Percentiles rank a stretch among this genome's conserved stretches.
phyloP scores from a whole-genome alignment of 2,888 invertebrate species.

The Dendrolimus houi region DNA sequence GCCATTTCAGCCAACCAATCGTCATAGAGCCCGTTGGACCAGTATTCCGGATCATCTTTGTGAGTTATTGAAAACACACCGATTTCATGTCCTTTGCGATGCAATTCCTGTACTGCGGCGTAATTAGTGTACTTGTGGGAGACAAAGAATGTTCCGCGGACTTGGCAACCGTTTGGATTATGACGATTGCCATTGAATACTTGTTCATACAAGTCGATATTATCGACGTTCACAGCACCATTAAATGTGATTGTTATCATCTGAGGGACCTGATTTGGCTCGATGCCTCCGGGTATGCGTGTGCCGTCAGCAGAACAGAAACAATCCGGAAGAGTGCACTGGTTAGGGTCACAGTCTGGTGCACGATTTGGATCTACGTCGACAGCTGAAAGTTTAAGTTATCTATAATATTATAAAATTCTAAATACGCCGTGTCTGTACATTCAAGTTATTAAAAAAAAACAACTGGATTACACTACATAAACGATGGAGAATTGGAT shows the following conservation, averaged over 20 bases:
- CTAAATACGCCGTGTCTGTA: too few species aligned
- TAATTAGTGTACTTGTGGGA: conserved; percentile 96
- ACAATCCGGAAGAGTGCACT: conserved; percentile 92
- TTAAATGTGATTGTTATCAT: conserved; percentile 96
- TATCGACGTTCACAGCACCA: conserved; percentile 94
- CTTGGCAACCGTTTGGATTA: conserved; percentile 93
- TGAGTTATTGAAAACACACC: conserved; percentile 94
- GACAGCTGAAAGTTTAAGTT: conserved; percentile 79
- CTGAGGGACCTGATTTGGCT: conserved; percentile 91
- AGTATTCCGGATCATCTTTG: conserved; percentile 94
- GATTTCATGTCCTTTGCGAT: conserved; percentile 93
- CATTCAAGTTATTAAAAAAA: too few species aligned
- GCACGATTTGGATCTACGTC: conserved; percentile 94
- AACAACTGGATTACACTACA: too few species aligned
- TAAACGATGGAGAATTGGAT: too few species aligned
- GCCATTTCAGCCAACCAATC: conserved; percentile 98
- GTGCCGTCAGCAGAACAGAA: conserved; percentile 96
- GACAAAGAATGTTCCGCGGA: conserved; percentile 93
- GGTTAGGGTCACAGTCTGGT: conserved; percentile 92
- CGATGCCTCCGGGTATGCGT: conserved; percentile 89
- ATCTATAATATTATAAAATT: neutral
- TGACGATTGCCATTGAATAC: conserved; percentile 89
- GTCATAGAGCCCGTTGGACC: conserved; percentile 90
- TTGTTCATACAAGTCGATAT: conserved; percentile 93
- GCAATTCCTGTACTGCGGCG: conserved; percentile 91